These are phyloP conservation scores for Nebria salina DNA, from an alignment of 2,888 invertebrate genomes.

Conservation along the genomic window DNA sequence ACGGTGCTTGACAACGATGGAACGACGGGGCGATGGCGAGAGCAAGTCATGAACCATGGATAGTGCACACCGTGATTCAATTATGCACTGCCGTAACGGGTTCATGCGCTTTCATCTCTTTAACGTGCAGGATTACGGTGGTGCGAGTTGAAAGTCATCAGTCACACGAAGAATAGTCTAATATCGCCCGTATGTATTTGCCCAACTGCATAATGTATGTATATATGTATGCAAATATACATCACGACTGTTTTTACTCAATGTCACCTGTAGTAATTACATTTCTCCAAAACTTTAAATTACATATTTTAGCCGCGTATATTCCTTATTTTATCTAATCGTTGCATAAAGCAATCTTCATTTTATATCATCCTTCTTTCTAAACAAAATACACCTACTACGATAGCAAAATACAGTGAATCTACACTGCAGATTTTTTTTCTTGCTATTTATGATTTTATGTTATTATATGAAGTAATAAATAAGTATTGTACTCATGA, in stretches of 20 bases:
- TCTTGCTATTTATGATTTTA: too few species aligned
- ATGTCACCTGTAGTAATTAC: too few species aligned
- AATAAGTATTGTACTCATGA: too few species aligned
- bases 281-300: too few species aligned
- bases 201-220: not conserved
- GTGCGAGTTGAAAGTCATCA: not conserved
- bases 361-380: too few species aligned
- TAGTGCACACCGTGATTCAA: constrained; percentile 16
- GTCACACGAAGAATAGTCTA: not conserved
- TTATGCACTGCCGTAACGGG: constrained; percentile 10
- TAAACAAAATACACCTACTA: too few species aligned
- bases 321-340: too few species aligned
- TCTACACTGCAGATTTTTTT: too few species aligned
- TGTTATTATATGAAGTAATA: too few species aligned
- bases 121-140: constrained; percentile 11
- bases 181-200: not conserved
- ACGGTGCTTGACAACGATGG: constrained; percentile 1
- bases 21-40: not conserved
- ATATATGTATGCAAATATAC: not conserved
- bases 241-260: not conserved
- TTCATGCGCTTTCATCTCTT: constrained; percentile 7
- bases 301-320: too few species aligned
- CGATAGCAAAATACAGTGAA: too few species aligned
- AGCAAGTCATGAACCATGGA: not conserved
- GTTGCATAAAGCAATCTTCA: too few species aligned